Percentiles rank a stretch among this genome's conserved stretches.
Conservation (phyloP, 1,140 invertebrate species). For the Drosophila cardini region DNA sequence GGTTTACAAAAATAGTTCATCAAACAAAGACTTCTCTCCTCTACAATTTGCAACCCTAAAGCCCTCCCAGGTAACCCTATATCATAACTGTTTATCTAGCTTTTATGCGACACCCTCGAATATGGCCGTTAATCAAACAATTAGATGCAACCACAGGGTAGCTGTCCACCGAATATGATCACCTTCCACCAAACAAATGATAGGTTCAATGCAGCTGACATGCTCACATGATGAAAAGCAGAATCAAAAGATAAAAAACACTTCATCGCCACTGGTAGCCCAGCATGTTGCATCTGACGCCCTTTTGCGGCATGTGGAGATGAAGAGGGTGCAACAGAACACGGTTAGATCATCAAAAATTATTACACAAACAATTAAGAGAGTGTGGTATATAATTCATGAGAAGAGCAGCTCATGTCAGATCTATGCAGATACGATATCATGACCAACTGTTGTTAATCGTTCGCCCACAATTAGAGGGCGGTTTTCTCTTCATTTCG, state of each 20-base stretch:
- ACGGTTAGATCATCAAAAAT: conserved; percentile 57
- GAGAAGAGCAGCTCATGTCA: conserved; percentile 49
- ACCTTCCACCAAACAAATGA: conserved; percentile 10
- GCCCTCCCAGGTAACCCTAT: conserved; percentile 16
- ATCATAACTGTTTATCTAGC: conserved; percentile 32
- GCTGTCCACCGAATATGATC: conserved; percentile 34
- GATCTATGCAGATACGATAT: conserved; percentile 25
- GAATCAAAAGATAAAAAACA: conserved; percentile 4
- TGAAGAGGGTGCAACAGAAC: conserved; percentile 20
- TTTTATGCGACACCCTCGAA: conserved; percentile 18
- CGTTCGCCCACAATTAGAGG: conserved; percentile 16
- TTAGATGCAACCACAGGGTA: conserved; percentile 51
- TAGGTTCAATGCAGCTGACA: conserved; percentile 67
- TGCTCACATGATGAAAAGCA: conserved; percentile 21
- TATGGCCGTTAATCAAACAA: conserved; percentile 49
- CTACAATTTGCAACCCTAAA: neutral
- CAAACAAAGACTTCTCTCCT: neutral
- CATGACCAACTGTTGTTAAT: conserved; percentile 24
- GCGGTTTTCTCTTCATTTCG: conserved; percentile 3
- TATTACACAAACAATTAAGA: conserved; percentile 61
- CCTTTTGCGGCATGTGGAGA: conserved; percentile 6
- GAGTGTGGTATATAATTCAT: conserved; percentile 72
- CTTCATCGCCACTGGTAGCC: conserved; percentile 24
- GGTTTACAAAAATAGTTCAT: no score
- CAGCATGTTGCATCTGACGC: conserved; percentile 31